Evolutionary conservation across 30 jellyfish, hydroid and myxozoan genomes (phyloP), one percentile per base, ranked within the genome.

Genomic region (Pelagia noctiluca): DNA sequence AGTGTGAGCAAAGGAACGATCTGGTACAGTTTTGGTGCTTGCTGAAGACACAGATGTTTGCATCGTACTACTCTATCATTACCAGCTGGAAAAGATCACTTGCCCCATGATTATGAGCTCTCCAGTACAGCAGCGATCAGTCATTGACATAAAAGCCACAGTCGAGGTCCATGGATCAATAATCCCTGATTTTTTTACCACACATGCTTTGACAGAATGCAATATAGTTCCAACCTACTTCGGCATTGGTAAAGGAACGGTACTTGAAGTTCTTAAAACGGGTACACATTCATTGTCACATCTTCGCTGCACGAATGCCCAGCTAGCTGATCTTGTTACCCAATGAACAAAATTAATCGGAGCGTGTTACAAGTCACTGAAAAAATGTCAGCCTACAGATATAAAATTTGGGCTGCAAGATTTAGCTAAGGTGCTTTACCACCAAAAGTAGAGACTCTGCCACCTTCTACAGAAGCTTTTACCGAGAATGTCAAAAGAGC

Each of bases 41-140:
- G 70, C 46, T 16, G 87, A 75, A 12, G 87, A 75, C 79, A 75
- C 78, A 25, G 87, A 75, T 57, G 63, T 69, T 12, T 37, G 32
- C 82, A 16, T 69, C 82, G 21, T 31, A 11, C 75, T 31, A 3
- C 75, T 63, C 4, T 34, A 63, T 3, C 24, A 63, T 34, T 63
- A 63, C 24, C 11, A 30, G 11, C n/a, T 2, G 61, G 10, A 11
- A 3, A 25, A 13, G 11, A 11, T 75, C 63, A 75, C 78, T 47
- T 75, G 87, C 35, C 78, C 8, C 35, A 29, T 75, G 33, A 49
- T 57, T 2, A 75, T 75, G 74, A 13, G 63, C 8, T 29, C 63
- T 1, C 87, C 78, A 49, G 60, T 52, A 21, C 69, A 32, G 62
- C 22, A 50, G 5, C 23, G 87, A 75, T 25, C 87, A 1, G 76